Base-by-base conservation (phyloP, 1,140 invertebrate genomes). In the Drosophila kikkawai region DNA sequence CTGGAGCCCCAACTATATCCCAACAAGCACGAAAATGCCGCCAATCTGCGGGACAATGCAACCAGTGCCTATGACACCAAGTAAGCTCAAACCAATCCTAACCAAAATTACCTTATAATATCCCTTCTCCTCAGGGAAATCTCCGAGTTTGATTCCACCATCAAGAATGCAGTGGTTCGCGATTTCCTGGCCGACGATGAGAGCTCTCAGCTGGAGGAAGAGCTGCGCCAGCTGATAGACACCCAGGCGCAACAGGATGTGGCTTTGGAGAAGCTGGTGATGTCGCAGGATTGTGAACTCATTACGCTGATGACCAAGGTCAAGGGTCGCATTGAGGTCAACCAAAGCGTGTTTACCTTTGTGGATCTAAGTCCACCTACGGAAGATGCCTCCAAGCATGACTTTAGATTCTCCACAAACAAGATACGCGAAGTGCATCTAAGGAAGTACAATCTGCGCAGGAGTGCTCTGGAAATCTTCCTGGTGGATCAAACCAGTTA, bases 401-500 rank as follows among this genome's bases (percentile, higher is more conserved):
- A 94, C 75, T 94, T 94, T 71, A 92, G 94, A 79, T 95, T 94
- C 93, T 86, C 94, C 1, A 88, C 96, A 17, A 93, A 93, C 15
- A 94, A 95, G 80, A 92, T 96, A 39, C 87, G 94, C 58, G 95
- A 96, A 79, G 94, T 96, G 3, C 95, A 96, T 91, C 93, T 95
- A 36, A 84, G 95, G 17, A 93, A 95, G 66, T 96, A 95, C 90
- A 96, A 96, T 86, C 91, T 96, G 0, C 84, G 95, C 9, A 88
- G 95, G 65, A 95, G 94, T 79, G 95, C 95, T 6, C 87, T 96
- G 29, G 95, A 96, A 91, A 93, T 96, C 76, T 96, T 96, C 80
- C 86, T 96, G 7, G 93, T 95, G 47, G 95, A 96, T 86, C 95
- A 95, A 82, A 95, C 95, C 1, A 96, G 95, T 75, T 96, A 95